Percentiles rank a stretch among this genome's conserved stretches.
Evolutionary conservation across 2,113 vertebrate species (phyloP).

Genomic region (Nibea albiflora): DNA sequence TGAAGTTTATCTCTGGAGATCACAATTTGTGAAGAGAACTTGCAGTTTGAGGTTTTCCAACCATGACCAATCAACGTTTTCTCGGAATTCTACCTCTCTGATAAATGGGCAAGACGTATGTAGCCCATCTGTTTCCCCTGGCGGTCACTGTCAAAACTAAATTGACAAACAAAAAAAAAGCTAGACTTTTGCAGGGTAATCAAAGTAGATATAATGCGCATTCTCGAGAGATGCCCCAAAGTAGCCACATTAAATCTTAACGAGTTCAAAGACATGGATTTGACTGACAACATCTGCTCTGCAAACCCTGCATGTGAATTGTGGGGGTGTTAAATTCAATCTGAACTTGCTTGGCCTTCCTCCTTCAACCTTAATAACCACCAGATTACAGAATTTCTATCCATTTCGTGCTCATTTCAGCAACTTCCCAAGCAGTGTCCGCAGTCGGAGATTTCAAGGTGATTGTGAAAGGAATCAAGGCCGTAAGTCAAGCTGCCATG

Average conservation of each 20-base stretch:
- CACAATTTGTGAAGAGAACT: constrained; percentile 62
- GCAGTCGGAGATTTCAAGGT: constrained; percentile 52
- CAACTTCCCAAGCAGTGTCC: constrained; percentile 48
- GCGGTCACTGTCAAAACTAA: not conserved
- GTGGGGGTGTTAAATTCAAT: not conserved
- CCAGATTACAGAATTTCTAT: constrained; percentile 1
- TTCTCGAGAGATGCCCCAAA: not conserved
- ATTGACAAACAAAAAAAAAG: not conserved
- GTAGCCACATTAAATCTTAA: not conserved
- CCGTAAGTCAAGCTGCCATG: constrained; percentile 59
- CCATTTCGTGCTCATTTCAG: constrained; percentile 39
- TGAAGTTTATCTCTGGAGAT: constrained; percentile 68
- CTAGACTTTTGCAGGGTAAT: not conserved
- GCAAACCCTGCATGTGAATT: not conserved
- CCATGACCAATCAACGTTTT: constrained; percentile 64
- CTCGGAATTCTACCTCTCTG: constrained; percentile 27
- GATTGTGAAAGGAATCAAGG: constrained; percentile 50
- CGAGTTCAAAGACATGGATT: constrained; percentile 16
- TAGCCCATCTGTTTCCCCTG: constrained; percentile 9
- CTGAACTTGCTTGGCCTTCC: constrained; percentile 21
- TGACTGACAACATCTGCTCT: constrained; percentile 9
- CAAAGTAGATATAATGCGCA: not conserved
- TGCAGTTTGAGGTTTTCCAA: constrained; percentile 56
- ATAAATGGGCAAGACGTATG: constrained; percentile 18
- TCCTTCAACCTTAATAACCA: constrained; percentile 18